phyloP scores from a whole-genome alignment of 2,797 vertebrate species.

The Labroides dimidiatus region DNA sequence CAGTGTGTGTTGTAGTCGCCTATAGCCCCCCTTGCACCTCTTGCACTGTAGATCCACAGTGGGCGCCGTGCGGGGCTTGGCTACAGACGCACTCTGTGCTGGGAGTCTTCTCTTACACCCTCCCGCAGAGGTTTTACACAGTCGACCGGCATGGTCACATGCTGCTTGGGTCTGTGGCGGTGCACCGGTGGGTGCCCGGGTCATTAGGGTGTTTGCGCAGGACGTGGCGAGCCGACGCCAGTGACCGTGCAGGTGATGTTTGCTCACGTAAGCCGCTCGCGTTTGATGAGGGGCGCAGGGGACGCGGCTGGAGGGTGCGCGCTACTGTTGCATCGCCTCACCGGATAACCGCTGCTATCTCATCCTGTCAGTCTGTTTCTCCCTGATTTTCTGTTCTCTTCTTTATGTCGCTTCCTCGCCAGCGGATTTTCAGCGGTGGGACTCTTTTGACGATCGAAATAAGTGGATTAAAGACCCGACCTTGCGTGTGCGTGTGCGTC shows the following conservation, averaged over 20 bases:
- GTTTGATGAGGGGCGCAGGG: conserved; percentile 76
- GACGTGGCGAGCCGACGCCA: conserved; percentile 77
- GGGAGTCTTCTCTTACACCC: conserved; percentile 45
- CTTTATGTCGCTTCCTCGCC: conserved; percentile 12
- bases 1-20: conserved; percentile 73
- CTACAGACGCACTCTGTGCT: conserved; percentile 56
- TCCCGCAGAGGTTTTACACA: conserved; percentile 46
- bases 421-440: conserved; percentile 44
- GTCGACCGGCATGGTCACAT: conserved; percentile 56
- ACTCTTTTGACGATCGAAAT: conserved; percentile 44
- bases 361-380: conserved; percentile 56
- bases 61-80: conserved; percentile 58
- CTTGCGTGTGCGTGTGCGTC: conserved; percentile 69
- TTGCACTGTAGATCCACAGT: conserved; percentile 60
- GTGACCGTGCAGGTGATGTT: conserved; percentile 81
- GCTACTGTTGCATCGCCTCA: conserved; percentile 84
- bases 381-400: conserved; percentile 19
- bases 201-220: conserved; percentile 81
- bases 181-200: conserved; percentile 63
- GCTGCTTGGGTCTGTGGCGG: conserved; percentile 63
- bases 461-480: conserved; percentile 64
- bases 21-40: conserved; percentile 63
- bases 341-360: conserved; percentile 77
- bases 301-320: conserved; percentile 81
- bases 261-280: conserved; percentile 78